Base-by-base conservation (phyloP, 2,797 vertebrate species). In the Pipistrellus pygmaeus region DNA sequence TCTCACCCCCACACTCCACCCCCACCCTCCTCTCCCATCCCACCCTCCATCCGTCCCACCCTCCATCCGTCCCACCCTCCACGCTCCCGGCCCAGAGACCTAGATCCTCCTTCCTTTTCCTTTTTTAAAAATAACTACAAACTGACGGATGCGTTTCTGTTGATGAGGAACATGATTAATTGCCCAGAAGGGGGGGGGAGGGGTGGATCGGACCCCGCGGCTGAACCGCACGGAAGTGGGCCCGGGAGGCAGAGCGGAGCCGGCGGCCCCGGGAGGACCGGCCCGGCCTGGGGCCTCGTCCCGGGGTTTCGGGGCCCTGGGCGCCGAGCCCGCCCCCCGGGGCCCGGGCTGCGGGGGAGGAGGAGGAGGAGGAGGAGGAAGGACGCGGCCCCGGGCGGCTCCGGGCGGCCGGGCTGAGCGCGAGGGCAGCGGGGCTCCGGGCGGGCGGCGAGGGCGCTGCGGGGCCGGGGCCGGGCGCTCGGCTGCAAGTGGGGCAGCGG, bases 141-240 rank as follows among this genome's bases (percentile, higher is more conserved):
- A 75, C 66, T 48, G 66, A 93, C 64, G 32, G 18, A 75, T 82
- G 69, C 46, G 55, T 93, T 91, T 93, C 87, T 85, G 44, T 21
- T 78, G 44, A 44, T 9, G 72, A 32, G 17, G 64, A 83, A 92
- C 85, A 57, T 76, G 27, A 68, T 69, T 57, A 48, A 75, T 44
- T 44, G 48, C 48, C 25, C 7, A 5, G 12, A 35, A 32, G 23
- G 44, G 8, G 44, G 44, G 1, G 44, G 8, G 44, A n/a, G 44
- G 44, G 44, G 1, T 13, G 0, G 80, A 64, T 55, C 25, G 14
- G 41, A 55, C 71, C 44, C 38, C 62, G 35, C 12, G 44, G 83
- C 41, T 4, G 4, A 75, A 64, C 15, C 38, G 46, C 41, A 2
- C 8, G 38, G 44, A 83, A 75, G 32, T 86, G 9, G 93, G 44